Evolutionary conservation across 1,140 invertebrate species (phyloP).

Genomic region (Cylas formicarius): DNA sequence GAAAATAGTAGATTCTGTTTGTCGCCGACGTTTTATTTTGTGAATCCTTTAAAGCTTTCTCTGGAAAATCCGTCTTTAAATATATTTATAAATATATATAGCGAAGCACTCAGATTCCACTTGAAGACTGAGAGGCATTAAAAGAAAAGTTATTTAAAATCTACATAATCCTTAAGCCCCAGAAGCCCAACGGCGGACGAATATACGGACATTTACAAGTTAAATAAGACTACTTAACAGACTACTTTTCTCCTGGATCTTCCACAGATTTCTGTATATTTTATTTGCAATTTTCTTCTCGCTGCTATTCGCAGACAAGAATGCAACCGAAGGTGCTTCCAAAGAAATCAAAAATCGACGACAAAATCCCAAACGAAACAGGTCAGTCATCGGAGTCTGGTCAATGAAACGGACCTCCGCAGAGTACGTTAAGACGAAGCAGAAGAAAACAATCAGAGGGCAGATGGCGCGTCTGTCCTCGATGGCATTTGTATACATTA

Average conservation of each 20-base stretch:
- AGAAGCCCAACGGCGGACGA: conserved; percentile 16
- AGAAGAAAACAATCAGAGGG: conserved; percentile 7
- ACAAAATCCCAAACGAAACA: too few species aligned
- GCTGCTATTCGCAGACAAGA: too few species aligned
- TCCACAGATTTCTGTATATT: too few species aligned
- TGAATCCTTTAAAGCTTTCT: too few species aligned
- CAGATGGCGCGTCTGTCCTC: conserved; percentile 4
- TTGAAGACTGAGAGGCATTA: conserved; percentile 35
- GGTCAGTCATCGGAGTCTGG: too few species aligned
- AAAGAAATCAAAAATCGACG: too few species aligned
- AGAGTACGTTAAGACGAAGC: conserved; percentile 9
- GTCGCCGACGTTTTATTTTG: too few species aligned
- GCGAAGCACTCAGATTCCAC: conserved; percentile 23
- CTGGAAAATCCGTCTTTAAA: conserved; percentile 1
- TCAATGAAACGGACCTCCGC: conserved; percentile 11
- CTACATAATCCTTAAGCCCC: conserved; percentile 36
- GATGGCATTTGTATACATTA: conserved; percentile 21
- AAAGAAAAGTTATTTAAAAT: conserved; percentile 40
- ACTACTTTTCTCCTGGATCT: too few species aligned
- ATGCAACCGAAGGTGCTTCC: too few species aligned
- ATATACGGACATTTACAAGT: conserved; percentile 37
- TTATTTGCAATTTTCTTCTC: too few species aligned
- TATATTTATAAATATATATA: conserved; percentile 22
- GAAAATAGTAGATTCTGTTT: too few species aligned
- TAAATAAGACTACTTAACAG: conserved; percentile 34